Conservation (phyloP, 2,113 vertebrate species). For the Nothobranchius kuhntae region DNA sequence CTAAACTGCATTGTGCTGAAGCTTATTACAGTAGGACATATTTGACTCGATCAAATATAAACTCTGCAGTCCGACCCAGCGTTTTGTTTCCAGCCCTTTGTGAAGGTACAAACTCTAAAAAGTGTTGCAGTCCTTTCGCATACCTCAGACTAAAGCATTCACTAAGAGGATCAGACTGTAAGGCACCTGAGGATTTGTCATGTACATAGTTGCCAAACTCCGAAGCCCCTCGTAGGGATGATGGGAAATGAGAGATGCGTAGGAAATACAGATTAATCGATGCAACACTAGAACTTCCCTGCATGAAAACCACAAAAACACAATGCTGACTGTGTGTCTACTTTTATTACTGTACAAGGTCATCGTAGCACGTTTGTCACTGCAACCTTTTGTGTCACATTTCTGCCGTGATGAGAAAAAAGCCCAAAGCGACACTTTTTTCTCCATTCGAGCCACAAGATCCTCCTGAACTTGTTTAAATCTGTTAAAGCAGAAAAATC, state of each 20-base stretch:
- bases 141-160: constrained; percentile 50
- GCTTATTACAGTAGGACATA: constrained; percentile 52
- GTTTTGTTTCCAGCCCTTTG: constrained; percentile 68
- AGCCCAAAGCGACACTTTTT: not conserved
- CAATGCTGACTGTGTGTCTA: constrained; percentile 2
- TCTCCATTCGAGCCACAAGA: no score
- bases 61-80: constrained; percentile 46
- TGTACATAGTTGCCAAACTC: constrained; percentile 72
- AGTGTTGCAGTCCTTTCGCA: constrained; percentile 42
- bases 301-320: constrained; percentile 37
- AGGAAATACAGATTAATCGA: constrained; percentile 8
- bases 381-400: constrained; percentile 28
- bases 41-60: constrained; percentile 41
- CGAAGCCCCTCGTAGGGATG: constrained; percentile 56
- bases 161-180: constrained; percentile 70
- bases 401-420: constrained; percentile 25
- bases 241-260: constrained; percentile 28
- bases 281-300: constrained; percentile 46
- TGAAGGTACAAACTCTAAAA: constrained; percentile 49
- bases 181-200: constrained; percentile 82
- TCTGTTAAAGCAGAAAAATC: not conserved
- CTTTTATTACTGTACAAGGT: constrained; percentile 3
- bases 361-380: constrained; percentile 19
- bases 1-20: constrained; percentile 62
- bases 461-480: not conserved